Conservation (phyloP, 1,140 invertebrate genomes). For the Cydia fagiglandana region DNA sequence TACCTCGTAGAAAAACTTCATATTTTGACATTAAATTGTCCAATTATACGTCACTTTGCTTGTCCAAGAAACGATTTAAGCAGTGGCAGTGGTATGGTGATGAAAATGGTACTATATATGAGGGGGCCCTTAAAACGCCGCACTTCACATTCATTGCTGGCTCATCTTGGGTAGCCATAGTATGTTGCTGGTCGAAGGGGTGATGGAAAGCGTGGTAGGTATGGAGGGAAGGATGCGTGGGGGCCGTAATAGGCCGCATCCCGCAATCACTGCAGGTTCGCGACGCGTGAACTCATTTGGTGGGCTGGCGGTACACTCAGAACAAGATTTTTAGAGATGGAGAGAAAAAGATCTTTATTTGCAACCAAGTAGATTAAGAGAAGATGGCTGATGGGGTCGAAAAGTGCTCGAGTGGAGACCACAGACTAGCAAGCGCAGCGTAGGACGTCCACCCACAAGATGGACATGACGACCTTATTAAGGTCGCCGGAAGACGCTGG, state of each 20-base stretch:
- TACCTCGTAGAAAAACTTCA: too few species aligned
- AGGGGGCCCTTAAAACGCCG: not conserved
- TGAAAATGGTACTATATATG: not conserved
- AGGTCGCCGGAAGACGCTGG: too few species aligned
- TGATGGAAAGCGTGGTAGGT: not conserved
- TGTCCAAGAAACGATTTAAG: not conserved
- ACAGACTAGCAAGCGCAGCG: too few species aligned
- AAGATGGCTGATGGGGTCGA: too few species aligned
- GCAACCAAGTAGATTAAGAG: too few species aligned
- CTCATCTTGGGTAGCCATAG: not conserved
- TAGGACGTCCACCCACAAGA: too few species aligned
- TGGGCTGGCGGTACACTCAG: constrained; percentile 40
- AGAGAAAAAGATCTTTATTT: not conserved
- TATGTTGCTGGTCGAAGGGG: not conserved
- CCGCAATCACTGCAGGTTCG: constrained; percentile 67
- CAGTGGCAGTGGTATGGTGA: not conserved
- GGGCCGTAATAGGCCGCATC: constrained; percentile 67
- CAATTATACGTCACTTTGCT: too few species aligned
- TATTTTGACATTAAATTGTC: too few species aligned
- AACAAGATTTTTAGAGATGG: not conserved
- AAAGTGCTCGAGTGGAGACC: too few species aligned
- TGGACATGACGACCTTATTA: too few species aligned
- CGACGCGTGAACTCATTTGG: constrained; percentile 62
- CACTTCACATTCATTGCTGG: not conserved
- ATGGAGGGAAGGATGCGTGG: constrained; percentile 34